Evolutionary conservation across 2,113 vertebrate genomes (phyloP).

Genomic region (Brachyistius frenatus): DNA sequence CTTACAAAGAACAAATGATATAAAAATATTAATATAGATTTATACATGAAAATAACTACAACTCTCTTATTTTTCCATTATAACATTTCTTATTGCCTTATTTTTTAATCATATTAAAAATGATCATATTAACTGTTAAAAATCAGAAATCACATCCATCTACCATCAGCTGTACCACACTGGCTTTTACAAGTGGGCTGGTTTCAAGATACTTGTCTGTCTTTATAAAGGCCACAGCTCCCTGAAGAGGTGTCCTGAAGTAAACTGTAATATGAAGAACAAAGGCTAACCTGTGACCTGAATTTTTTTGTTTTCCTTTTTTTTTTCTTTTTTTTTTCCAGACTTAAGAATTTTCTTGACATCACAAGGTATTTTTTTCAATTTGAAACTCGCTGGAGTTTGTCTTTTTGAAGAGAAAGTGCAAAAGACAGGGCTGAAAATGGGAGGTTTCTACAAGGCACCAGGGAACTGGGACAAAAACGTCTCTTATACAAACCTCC

Average conservation of each 20-base stretch:
- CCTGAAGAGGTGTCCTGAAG: not conserved
- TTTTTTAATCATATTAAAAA: too few relatives aligned
- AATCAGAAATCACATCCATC: too few relatives aligned
- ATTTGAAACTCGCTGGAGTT: constrained; percentile 8
- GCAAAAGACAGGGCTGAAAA: constrained; percentile 13
- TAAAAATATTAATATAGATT: too few relatives aligned
- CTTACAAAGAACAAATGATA: too few relatives aligned
- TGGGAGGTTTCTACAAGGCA: constrained; percentile 29
- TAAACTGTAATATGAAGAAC: not conserved
- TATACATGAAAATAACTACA: too few relatives aligned
- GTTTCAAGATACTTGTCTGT: not conserved
- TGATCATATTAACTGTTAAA: too few relatives aligned
- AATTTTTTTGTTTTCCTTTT: not conserved
- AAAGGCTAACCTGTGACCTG: constrained; percentile 2
- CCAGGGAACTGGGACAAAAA: constrained; percentile 29
- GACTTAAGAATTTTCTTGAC: not conserved
- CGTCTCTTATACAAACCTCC: constrained; percentile 22
- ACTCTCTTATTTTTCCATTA: too few relatives aligned
- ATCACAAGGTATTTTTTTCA: not conserved
- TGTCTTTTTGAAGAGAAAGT: constrained; percentile 7
- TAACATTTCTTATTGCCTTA: too few relatives aligned
- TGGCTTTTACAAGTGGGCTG: not conserved
- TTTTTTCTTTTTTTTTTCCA: not conserved
- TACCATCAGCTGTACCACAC: too few relatives aligned
- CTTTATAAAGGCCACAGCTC: not conserved